Base-by-base conservation (phyloP, 2,888 invertebrate genomes). In the Entomobrya proxima region DNA sequence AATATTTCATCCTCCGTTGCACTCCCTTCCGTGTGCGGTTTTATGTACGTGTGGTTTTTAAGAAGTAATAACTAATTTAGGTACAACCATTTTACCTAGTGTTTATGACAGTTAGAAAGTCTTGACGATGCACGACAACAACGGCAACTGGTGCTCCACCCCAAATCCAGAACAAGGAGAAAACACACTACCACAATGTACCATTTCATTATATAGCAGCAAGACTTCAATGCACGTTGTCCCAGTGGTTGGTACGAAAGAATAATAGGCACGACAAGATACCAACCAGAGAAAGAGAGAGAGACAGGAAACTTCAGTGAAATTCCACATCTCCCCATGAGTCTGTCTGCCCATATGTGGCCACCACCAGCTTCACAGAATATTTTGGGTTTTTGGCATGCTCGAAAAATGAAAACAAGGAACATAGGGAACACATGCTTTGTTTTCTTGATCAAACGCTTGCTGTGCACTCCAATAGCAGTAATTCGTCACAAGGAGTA, bases 71-170 rank as follows among this genome's bases (percentile, higher is more conserved):
- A 40, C 47, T 44, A 44, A 44, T 44, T 11, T 72, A 27, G 27
- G 27, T 18, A 11, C 11, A 18, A 15, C 13, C 30, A 24, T 21
- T 11, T 3, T 27, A 11, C 11, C 11, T 58, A 30, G 18, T 74
- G 50, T 18, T 32, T 32, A 74, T 50, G 74, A 75, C 75, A 75
- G 35, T 35, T 35, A 15, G 30, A 18, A 75, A 72, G 72, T 30
- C 30, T 15, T 50, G 7, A 40, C 13, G 1, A 40, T 69, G 27
- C 1, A n/a, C n/a, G n/a, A 0, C 30, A 50, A 30, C n/a, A 72
- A 69, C 11, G 50, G 52, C 74, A 74, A 74, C 75, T 55, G 52
- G 75, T 75, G 74, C 50, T 50, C n/a, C 30, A 32, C 47, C n/a
- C 2, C 50, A 11, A 6, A n/a, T 9, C n/a, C 64, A 35, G 13